Evolutionary conservation across 2,113 vertebrate species (phyloP).

Genomic region (Meleagris gallopavo): DNA sequence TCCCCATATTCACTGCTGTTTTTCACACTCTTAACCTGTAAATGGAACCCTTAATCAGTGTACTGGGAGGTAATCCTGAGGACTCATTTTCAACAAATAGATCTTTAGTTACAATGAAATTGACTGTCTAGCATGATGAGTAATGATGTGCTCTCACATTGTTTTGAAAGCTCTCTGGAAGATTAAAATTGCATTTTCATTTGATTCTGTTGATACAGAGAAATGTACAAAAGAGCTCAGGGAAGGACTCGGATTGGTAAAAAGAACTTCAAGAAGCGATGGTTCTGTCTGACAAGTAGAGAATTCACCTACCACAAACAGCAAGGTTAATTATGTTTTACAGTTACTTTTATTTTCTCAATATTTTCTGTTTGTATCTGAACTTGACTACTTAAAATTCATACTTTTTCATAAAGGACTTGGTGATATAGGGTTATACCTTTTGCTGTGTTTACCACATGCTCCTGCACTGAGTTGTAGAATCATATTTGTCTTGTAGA

Average conservation of each 20-base stretch:
- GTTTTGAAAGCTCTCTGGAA: neutral
- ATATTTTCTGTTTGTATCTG: neutral
- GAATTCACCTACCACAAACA: conserved; percentile 96
- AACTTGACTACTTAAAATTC: neutral
- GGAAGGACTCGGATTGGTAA: conserved; percentile 91
- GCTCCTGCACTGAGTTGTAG: neutral
- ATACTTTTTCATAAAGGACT: neutral
- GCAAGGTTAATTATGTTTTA: conserved; percentile 82
- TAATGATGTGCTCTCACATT: neutral
- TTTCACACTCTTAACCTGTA: neutral
- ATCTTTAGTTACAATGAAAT: neutral
- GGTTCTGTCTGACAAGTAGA: conserved; percentile 93
- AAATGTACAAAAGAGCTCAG: conserved; percentile 95
- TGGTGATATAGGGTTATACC: neutral
- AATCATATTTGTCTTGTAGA: neutral
- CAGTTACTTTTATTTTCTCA: neutral
- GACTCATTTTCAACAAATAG: neutral
- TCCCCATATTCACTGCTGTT: neutral
- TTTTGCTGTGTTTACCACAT: neutral
- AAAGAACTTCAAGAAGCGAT: conserved; percentile 95
- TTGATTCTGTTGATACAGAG: conserved; percentile 76
- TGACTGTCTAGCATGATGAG: neutral
- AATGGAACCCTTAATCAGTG: neutral
- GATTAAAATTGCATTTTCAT: neutral
- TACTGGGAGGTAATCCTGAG: neutral